phyloP scores from a whole-genome alignment of 2,113 vertebrate species.

The Vombatus ursinus region DNA sequence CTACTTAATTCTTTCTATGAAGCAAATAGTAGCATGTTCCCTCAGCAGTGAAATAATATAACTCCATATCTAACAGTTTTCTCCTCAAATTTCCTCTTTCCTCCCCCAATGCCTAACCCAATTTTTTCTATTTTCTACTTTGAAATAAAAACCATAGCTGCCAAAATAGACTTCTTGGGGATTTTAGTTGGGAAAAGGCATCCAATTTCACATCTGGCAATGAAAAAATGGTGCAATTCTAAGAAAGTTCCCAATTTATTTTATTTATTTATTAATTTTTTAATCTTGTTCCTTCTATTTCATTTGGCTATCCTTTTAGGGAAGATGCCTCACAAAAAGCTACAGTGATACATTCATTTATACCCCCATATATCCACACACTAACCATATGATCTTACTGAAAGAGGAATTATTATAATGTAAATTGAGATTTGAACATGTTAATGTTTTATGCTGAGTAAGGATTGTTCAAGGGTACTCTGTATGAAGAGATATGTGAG shows the following conservation, averaged over 20 bases:
- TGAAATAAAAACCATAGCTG: conserved; percentile 8
- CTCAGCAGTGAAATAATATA: background rate
- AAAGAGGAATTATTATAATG: background rate
- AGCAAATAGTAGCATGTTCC: background rate
- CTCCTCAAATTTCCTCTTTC: background rate
- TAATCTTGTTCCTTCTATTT: background rate
- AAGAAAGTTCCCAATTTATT: background rate
- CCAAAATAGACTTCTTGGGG: background rate
- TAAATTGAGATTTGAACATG: background rate
- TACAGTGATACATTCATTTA: background rate
- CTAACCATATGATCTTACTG: background rate
- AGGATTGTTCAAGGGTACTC: background rate
- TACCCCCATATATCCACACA: background rate
- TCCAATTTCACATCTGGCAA: background rate
- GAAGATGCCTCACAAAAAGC: background rate
- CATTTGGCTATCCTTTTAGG: background rate
- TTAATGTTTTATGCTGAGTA: background rate
- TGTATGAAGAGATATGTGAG: background rate
- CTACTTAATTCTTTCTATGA: background rate
- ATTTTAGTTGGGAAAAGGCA: background rate
- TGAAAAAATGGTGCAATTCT: background rate
- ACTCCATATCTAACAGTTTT: background rate
- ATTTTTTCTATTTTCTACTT: background rate
- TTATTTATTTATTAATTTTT: background rate
- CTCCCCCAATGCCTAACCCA: background rate